A percentile compares a stretch with the other conserved stretches of the same genome.
These are phyloP conservation scores for Ictidomys tridecemlineatus DNA, from an alignment of 2,113 vertebrate genomes.

Conservation along the genomic window DNA sequence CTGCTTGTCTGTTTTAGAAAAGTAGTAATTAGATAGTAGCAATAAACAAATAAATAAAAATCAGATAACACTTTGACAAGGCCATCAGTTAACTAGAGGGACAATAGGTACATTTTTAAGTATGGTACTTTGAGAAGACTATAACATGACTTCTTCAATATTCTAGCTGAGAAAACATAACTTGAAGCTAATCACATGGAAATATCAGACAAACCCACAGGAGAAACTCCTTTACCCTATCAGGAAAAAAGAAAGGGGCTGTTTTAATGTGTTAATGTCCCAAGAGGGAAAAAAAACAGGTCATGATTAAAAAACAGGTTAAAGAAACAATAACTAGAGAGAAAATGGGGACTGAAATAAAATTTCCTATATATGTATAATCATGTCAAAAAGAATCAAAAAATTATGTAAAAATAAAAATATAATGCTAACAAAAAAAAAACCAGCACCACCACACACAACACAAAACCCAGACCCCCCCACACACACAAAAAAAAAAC, in stretches of 20 bases:
- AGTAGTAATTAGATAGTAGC: neutral
- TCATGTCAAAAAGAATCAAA: no score
- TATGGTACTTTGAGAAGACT: neutral
- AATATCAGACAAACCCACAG: slow-evolving; percentile 4
- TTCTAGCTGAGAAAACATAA: slow-evolving; percentile 28
- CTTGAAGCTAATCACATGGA: neutral
- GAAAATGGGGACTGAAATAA: no score
- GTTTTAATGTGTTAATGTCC: neutral
- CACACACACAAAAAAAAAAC: neutral
- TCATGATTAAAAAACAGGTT: neutral
- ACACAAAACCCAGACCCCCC: no score
- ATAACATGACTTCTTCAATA: slow-evolving; percentile 14
- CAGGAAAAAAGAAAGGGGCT: neutral
- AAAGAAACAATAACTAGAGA: neutral
- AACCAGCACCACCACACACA: no score
- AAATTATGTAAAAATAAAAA: neutral
- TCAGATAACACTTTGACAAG: neutral
- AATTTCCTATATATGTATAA: no score
- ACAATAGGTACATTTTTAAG: neutral
- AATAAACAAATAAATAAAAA: neutral
- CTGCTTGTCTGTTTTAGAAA: neutral
- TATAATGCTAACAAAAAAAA: no score
- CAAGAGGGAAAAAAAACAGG: neutral
- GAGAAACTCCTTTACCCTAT: neutral
- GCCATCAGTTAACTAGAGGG: slow-evolving; percentile 23